phyloP scores from a whole-genome alignment of 2,113 vertebrate species.

The Periophthalmodon schlosseri region DNA sequence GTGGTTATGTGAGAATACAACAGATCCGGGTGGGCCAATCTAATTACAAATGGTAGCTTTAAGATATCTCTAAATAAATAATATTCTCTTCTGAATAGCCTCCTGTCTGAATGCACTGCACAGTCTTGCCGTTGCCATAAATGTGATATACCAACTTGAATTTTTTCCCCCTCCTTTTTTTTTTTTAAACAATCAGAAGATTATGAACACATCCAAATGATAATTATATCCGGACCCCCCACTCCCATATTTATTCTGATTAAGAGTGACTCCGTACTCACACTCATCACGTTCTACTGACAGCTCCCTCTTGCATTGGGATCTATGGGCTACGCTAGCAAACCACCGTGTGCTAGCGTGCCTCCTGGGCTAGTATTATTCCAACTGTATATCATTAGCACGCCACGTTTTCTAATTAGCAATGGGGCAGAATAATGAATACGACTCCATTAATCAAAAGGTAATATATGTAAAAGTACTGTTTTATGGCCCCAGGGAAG shows the following conservation, averaged over 20 bases:
- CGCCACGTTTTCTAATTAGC: constrained; percentile 82
- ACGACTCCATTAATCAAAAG: constrained; percentile 85
- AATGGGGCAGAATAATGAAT: constrained; percentile 84
- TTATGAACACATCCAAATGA: constrained; percentile 25
- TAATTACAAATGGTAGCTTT: neutral
- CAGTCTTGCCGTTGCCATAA: neutral
- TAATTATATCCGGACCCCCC: constrained; percentile 31
- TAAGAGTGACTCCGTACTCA: constrained; percentile 63
- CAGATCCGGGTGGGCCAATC: too few species aligned
- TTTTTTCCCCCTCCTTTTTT: neutral
- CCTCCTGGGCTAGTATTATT: constrained; percentile 82
- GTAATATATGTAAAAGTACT: constrained; percentile 86
- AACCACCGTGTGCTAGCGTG: constrained; percentile 72
- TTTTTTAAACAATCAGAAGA: neutral
- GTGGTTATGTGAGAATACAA: too few species aligned
- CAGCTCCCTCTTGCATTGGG: constrained; percentile 52
- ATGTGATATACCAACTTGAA: too few species aligned
- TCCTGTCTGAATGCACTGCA: too few species aligned
- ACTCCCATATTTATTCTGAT: constrained; percentile 53
- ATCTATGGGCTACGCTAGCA: constrained; percentile 49
- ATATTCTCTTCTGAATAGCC: neutral
- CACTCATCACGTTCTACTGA: constrained; percentile 65
- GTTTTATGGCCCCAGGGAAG: constrained; percentile 78
- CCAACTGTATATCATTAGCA: constrained; percentile 82
- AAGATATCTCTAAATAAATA: too few species aligned